Evolutionary conservation across 2,113 vertebrate species (phyloP).

Genomic region (Notarius lentiginosus): DNA sequence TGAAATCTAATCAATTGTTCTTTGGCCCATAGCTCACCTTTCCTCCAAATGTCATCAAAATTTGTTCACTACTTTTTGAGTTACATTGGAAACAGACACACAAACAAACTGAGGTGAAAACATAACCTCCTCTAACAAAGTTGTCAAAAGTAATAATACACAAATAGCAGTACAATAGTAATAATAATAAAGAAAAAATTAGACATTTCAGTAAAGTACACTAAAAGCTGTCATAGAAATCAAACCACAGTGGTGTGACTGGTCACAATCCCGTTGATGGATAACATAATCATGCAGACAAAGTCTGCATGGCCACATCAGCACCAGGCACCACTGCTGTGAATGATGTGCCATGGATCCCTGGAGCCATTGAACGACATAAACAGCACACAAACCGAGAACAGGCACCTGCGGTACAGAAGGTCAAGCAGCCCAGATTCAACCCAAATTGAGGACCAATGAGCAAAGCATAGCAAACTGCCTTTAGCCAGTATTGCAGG

Average conservation of each 20-base stretch:
- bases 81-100: too few species aligned
- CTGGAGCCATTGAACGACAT: background rate
- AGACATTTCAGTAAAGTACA: background rate
- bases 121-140: too few species aligned
- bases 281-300: background rate
- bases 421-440: background rate
- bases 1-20: too few species aligned
- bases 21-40: too few species aligned
- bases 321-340: background rate
- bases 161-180: background rate
- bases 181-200: background rate
- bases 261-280: background rate
- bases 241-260: background rate
- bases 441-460: background rate
- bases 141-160: background rate
- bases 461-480: background rate
- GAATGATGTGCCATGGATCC: background rate
- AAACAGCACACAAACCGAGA: background rate
- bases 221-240: background rate
- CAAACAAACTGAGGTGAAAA: too few species aligned
- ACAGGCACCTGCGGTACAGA: background rate
- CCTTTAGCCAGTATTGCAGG: background rate
- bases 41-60: too few species aligned
- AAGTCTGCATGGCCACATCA: background rate
- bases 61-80: too few species aligned